Evolutionary conservation across 1,140 invertebrate species (phyloP), one percentile per base, ranked within the genome.

Genomic region (Heliconius melpomene): DNA sequence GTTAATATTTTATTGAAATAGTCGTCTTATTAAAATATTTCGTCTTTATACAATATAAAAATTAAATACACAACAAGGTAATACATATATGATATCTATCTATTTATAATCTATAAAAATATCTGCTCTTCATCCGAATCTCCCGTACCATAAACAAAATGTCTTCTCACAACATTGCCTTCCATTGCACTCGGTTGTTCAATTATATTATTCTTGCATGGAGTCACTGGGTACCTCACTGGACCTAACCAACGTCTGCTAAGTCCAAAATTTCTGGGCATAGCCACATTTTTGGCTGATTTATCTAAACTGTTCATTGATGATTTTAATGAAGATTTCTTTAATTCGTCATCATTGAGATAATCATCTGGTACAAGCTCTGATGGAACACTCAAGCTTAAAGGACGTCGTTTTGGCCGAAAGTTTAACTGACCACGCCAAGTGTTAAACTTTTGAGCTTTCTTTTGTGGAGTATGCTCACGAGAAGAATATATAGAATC

Each of bases 191-290:
- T 91, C 90, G 88, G 89, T 90, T 86, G 88, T 18, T 84, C 84
- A 8, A 78, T 82, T 75, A 86, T 83, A 36, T 81, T 90, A 79
- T 93, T 93, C 78, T 95, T 95, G 79, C 93, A 95, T 29, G 95
- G 95, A 71, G 95, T 96, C 7, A 96, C 95, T n/a, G 95, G 95
- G 87, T 96, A 96, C 77, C 93, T 90, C 0, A 96, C 95, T 40
- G 95, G 95, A 0, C 95, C 95, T 26, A 94, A 81, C 95, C 95
- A 96, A 80, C 94, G 94, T 82, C 95, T 90, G 74, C 95, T 94
- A 0, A 95, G 82, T 9, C 94, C 95, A 82, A 95, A 93, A 84
- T 95, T 95, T 74, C 95, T 90, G 7, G 95, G 95, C 66, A 95
- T 83, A 13, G 95, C 93, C 36, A 95, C 92, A 75, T 86, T 89